Conservation (phyloP, 2,797 vertebrate species). For the Anguilla megastoma region DNA sequence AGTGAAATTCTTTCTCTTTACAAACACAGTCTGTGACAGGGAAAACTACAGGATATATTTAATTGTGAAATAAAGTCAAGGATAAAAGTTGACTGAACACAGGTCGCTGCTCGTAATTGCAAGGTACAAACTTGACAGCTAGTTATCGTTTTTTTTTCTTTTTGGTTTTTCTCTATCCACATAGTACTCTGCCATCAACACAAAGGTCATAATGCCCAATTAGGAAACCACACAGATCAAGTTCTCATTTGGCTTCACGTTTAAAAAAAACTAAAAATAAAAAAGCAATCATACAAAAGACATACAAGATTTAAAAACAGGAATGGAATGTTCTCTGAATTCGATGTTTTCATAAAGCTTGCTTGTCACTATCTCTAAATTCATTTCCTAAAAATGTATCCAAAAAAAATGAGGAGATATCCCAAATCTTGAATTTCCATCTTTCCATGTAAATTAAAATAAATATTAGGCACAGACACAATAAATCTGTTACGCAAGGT, state of each 20-base stretch:
- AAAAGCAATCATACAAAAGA: not conserved
- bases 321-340: not conserved
- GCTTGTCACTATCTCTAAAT: slow-evolving; percentile 1
- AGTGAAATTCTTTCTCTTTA: not conserved
- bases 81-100: not conserved
- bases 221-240: not conserved
- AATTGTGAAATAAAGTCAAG: not conserved
- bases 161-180: not conserved
- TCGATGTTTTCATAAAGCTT: slow-evolving; percentile 6
- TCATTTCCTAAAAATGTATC: not conserved
- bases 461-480: slow-evolving; percentile 66
- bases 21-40: not conserved
- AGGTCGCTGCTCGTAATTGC: not conserved
- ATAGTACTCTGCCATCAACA: not conserved
- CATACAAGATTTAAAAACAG: not conserved
- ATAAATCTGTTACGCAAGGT: slow-evolving; percentile 50
- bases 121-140: not conserved
- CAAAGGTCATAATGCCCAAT: not conserved
- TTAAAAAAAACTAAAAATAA: slow-evolving; percentile 2
- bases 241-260: slow-evolving; percentile 18
- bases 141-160: not conserved
- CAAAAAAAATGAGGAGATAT: slow-evolving; percentile 18
- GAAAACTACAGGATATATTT: not conserved
- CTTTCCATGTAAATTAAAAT: slow-evolving; percentile 54
- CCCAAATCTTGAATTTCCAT: slow-evolving; percentile 48